Percentiles rank a stretch among this genome's conserved stretches.
Evolutionary conservation across 2,797 vertebrate genomes (phyloP).

Genomic region (Pseudochirops cupreus): DNA sequence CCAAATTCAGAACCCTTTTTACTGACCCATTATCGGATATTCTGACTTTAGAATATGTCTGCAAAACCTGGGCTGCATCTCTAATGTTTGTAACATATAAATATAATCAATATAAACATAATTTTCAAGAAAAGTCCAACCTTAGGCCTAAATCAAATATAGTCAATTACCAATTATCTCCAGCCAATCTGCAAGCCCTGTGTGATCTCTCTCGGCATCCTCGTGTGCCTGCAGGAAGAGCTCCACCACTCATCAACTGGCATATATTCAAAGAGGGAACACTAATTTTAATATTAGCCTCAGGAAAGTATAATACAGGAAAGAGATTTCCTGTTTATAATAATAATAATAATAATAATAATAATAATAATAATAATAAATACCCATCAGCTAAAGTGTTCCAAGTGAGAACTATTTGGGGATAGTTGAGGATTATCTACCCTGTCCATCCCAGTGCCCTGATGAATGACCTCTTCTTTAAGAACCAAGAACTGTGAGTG

Average conservation of each 20-base stretch:
- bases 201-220: constrained; percentile 29
- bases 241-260: neutral
- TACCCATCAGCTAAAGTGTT: neutral
- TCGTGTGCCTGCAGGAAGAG: neutral
- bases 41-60: neutral
- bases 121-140: neutral
- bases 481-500: constrained; percentile 25
- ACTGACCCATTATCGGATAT: neutral
- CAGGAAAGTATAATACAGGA: constrained; percentile 27
- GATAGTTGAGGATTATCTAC: neutral
- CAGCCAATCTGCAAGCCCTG: constrained; percentile 7
- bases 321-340: neutral
- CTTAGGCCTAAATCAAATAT: constrained; percentile 35
- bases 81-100: constrained; percentile 16
- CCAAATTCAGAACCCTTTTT: neutral
- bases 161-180: constrained; percentile 25
- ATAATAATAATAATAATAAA: constrained; percentile 18
- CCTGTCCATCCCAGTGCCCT: neutral
- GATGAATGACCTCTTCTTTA: neutral
- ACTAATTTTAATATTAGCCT: constrained; percentile 30
- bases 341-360: neutral
- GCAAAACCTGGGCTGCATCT: neutral
- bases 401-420: neutral
- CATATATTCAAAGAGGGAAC: neutral
- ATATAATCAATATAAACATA: constrained; percentile 5